These are phyloP conservation scores for Phaedon cochleariae DNA, from an alignment of 2,888 invertebrate species.

Conservation along the genomic window DNA sequence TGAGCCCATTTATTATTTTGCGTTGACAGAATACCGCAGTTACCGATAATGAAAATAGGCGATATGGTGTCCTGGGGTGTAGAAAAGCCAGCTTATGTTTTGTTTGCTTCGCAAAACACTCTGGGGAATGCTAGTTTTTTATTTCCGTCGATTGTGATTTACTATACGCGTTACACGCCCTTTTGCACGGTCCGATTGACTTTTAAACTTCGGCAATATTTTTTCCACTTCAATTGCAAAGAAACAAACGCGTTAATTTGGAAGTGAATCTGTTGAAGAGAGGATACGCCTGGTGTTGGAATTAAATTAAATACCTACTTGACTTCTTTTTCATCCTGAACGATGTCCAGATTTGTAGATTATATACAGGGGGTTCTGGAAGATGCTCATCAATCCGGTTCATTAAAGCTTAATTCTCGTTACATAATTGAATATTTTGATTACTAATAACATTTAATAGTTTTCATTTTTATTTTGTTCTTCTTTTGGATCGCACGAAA, in stretches of 20 bases:
- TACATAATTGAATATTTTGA: no score
- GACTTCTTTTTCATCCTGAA: no score
- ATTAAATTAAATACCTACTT: no score
- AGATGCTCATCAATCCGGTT: no score
- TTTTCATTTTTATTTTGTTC: no score
- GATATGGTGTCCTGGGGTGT: slow-evolving; percentile 40
- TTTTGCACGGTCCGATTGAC: slow-evolving; percentile 37
- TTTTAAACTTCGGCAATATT: slow-evolving; percentile 33
- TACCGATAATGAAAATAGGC: slow-evolving; percentile 54
- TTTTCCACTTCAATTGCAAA: slow-evolving; percentile 23
- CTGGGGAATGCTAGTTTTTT: slow-evolving; percentile 50
- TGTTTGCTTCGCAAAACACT: slow-evolving; percentile 37
- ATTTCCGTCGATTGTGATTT: slow-evolving; percentile 52
- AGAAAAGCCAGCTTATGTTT: slow-evolving; percentile 38
- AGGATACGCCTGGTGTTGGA: background rate
- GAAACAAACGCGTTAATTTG: slow-evolving; percentile 28
- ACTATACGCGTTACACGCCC: slow-evolving; percentile 39
- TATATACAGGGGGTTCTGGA: no score
- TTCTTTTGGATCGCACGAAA: no score
- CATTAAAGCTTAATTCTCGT: no score
- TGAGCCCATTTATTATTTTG: slow-evolving; percentile 49
- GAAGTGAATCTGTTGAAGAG: slow-evolving; percentile 9
- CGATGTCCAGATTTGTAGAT: no score
- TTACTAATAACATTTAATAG: no score
- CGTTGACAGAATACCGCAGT: slow-evolving; percentile 53